Conservation (phyloP, 2,113 vertebrate species). For the Gobiocypris rarus region DNA sequence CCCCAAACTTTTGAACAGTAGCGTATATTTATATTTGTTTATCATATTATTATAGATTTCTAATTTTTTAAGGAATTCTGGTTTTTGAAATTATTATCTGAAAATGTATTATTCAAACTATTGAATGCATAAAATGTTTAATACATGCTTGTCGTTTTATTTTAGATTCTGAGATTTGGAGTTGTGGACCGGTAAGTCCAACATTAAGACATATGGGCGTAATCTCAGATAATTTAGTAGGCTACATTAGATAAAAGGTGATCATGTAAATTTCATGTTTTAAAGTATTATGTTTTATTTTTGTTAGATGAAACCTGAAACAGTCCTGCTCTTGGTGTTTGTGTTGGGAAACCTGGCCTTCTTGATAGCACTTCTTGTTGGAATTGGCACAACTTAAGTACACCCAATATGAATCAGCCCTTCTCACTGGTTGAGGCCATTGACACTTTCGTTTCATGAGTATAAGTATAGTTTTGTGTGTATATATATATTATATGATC, state of each 20-base stretch:
- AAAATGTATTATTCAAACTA: neutral
- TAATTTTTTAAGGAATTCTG: neutral
- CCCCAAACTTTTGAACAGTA: neutral
- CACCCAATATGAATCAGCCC: too few relatives aligned
- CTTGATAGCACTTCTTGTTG: constrained; percentile 73
- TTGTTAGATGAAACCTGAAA: constrained; percentile 51
- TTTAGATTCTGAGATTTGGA: constrained; percentile 12
- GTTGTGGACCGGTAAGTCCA: neutral
- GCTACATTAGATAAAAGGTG: neutral
- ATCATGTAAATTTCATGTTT: neutral
- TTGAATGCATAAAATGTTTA: neutral
- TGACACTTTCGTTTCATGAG: neutral
- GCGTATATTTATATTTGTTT: neutral
- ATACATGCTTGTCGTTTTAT: neutral
- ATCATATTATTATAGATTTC: neutral
- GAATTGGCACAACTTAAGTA: constrained; percentile 64
- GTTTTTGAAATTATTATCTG: neutral
- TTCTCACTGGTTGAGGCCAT: neutral
- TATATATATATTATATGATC: neutral
- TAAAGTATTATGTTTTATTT: constrained; percentile 2
- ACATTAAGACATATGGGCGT: neutral
- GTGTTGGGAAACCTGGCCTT: constrained; percentile 74
- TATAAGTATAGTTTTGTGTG: neutral
- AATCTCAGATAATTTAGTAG: neutral
- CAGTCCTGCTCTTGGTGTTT: constrained; percentile 63